Percentiles rank a stretch among this genome's conserved stretches.
Evolutionary conservation across 2,797 vertebrate genomes (phyloP).

Genomic region (Caiman crocodilus): DNA sequence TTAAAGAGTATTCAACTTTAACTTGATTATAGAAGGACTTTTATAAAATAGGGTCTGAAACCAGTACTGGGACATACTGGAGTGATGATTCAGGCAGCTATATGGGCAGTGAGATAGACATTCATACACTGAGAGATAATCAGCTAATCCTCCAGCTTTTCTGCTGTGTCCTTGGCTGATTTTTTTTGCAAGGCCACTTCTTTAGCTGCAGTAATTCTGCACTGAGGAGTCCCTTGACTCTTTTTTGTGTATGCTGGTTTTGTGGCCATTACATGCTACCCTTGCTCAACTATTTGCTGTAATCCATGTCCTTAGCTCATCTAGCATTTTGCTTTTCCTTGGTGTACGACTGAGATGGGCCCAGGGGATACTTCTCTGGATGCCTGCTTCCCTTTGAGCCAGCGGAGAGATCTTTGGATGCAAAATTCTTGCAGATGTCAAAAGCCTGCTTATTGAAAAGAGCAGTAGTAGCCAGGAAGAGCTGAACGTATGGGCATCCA

Average conservation of each 20-base stretch:
- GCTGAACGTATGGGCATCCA: accelerated
- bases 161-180: background rate
- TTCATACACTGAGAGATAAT: background rate
- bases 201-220: background rate
- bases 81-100: background rate
- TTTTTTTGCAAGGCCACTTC: background rate
- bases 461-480: background rate
- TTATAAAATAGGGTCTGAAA: background rate
- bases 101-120: background rate
- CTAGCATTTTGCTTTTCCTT: background rate
- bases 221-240: background rate
- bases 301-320: background rate
- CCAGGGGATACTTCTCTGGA: background rate
- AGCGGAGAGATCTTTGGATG: background rate
- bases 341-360: background rate
- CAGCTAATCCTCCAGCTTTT: background rate
- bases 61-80: accelerated
- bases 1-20: background rate
- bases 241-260: accelerated
- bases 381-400: background rate
- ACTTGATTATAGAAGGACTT: background rate
- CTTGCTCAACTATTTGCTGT: background rate
- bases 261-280: background rate
- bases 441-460: background rate
- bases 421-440: background rate